Evolutionary conservation across 2,113 vertebrate species (phyloP), one percentile per base, ranked within the genome.

Genomic region (Tursiops truncatus): DNA sequence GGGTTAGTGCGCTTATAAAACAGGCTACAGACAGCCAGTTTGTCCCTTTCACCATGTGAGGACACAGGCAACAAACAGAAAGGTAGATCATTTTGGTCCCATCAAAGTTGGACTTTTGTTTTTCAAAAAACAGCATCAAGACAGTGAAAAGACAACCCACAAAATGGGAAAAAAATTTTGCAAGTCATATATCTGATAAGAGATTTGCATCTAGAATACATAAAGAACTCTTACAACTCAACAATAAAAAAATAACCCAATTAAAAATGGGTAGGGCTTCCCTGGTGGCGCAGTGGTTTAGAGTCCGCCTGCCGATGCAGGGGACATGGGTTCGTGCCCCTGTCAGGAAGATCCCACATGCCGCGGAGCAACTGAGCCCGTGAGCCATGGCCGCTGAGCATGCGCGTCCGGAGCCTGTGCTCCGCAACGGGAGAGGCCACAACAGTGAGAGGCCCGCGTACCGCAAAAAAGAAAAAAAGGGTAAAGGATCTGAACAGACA

Each of bases 111-210:
- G 63, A 41, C 36, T 84, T 87, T 56, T 73, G 26, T 94, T 44
- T 50, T 94, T 36, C 47, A 76, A 67, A 97, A 63, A 41, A 94
- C 9, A 97, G 36, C 85, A 85, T 74, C 28, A 85, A 86, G 58
- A 68, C 60, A 92, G 38, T 68, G 65, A 80, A 95, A 92, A 60
- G 36, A 89, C 38, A 89, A 60, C 13, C 12, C 14, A 79, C 21
- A 89, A 25, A 80, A 71, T 25, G 26, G 25, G 60, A 70, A 20
- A 82, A 68, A 86, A 53, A 3, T 63, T 71, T 82, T 88, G 20
- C 23, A 58, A 82, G 14, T 91, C 67, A 88, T n/a, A 62, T 80
- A n/a, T 77, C 50, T 81, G 70, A 74, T 13, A 76, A 93, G 36
- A 23, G 25, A 67, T 92, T 89, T 65, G 33, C 68, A 62, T 47